Base-by-base conservation (phyloP, 2,113 vertebrate species). In the Perognathus longimembris region DNA sequence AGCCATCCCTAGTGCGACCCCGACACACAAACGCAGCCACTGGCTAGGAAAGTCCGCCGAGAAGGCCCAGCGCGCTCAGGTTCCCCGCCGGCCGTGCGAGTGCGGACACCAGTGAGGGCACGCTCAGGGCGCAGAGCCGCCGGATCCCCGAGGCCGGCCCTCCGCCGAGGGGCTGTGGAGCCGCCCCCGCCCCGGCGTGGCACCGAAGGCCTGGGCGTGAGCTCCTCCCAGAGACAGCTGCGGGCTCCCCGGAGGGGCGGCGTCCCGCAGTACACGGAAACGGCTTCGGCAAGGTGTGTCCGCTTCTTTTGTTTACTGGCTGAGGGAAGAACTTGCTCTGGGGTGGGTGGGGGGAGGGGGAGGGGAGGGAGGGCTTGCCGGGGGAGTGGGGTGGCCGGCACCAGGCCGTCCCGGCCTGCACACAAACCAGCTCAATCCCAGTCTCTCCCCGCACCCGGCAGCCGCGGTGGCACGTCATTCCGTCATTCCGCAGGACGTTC, bases 401-500 rank as follows among this genome's bases (percentile, higher is more conserved):
- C n/a, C n/a, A n/a, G n/a, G n/a, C n/a, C n/a, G n/a, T n/a, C n/a
- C n/a, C n/a, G n/a, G n/a, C n/a, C n/a, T n/a, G n/a, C n/a, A n/a
- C n/a, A n/a, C n/a, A n/a, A 0, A 0, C 0, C 0, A 3, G 7
- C 28, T 34, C 40, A 0, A 3, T 11, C 1, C 57, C n/a, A 34
- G 1, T 18, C 24, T 34, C 21, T 22, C 7, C 0, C 3, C 6
- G 5, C 42, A 7, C 32, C 38, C 34, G 64, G 28, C 45, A 64
- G n/a, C n/a, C n/a, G n/a, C n/a, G n/a, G n/a, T n/a, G n/a, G n/a
- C n/a, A n/a, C n/a, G n/a, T n/a, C n/a, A n/a, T n/a, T 66, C 30
- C 5, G 17, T 40, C 34, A 34, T n/a, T 67, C 4, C 40, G 50
- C 5, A 2, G 14, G 42, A 34, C 6, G 6, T 42, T 77, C 66